Conservation (phyloP, 2,113 vertebrate genomes). For the Mungos mungo region DNA sequence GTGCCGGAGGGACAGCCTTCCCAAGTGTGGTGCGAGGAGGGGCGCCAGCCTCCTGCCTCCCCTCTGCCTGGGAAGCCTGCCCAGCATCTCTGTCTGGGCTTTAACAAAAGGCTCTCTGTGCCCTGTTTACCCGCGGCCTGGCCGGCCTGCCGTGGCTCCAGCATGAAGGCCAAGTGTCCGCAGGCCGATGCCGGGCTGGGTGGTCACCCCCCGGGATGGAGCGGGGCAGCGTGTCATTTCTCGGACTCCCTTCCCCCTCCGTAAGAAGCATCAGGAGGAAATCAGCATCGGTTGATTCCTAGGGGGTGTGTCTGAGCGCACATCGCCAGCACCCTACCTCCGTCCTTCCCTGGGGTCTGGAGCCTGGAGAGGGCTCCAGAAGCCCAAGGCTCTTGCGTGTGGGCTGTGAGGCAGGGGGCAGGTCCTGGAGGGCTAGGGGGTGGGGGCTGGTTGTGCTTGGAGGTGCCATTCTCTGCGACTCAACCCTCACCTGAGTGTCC, state of each 20-base stretch:
- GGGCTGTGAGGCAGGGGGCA: background rate
- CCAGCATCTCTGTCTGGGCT: constrained; percentile 52
- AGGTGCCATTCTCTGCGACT: background rate
- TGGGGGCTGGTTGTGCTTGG: background rate
- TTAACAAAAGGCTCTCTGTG: constrained; percentile 83
- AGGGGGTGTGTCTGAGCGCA: background rate
- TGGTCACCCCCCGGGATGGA: background rate
- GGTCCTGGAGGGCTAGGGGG: background rate
- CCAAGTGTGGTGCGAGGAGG: background rate
- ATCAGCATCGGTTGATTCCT: background rate
- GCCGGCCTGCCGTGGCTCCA: constrained; percentile 48
- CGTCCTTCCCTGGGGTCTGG: background rate
- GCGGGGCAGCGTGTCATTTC: background rate
- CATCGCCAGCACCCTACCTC: fast-evolving
- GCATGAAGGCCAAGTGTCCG: constrained; percentile 54
- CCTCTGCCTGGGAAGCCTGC: constrained; percentile 64
- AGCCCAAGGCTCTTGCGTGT: background rate
- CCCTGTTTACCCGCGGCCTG: constrained; percentile 24
- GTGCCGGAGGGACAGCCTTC: constrained; percentile 10
- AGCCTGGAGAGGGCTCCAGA: background rate
- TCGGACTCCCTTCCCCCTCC: background rate
- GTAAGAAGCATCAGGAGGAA: background rate
- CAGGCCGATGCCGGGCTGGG: background rate
- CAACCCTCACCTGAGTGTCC: background rate
- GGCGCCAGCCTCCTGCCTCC: constrained; percentile 32